Base-by-base conservation (phyloP, 2,888 invertebrate genomes). In the Mythimna ferrago region DNA sequence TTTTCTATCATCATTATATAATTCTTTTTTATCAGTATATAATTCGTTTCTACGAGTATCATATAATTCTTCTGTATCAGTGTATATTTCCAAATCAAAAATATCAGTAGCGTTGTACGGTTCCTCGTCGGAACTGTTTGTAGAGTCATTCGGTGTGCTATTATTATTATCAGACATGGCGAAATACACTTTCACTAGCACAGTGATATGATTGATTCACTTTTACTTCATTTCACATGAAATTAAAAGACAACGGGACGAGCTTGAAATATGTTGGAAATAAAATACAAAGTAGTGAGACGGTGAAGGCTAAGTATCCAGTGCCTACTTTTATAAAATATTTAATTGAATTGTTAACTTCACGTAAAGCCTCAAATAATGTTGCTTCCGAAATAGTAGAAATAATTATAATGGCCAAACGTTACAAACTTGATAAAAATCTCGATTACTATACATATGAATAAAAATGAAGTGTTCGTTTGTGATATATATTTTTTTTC, bases 91-190 rank as follows among this genome's bases (percentile, higher is more conserved):
- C 44, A 3, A 44, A 44, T 44, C 14, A 9, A 44, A 44, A 44
- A 2, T 5, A 3, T 14, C 56, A 14, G 26, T 26, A 26, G 6
- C 11, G 26, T 26, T 56, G 6, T 14, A 26, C 14, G 0, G 26
- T 14, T 21, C n/a, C 2, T 56, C 56, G 14, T 54, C 21, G 10
- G 5, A 4, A 21, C 54, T 54, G 11, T 21, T 14, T 14, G 11
- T 5, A 54, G 21, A 26, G 2, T 32, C 5, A n/a, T 16, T 5
- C n/a, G 2, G 2, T 11, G 11, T 6, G 5, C 14, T 41, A 6
- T 53, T 69, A n/a, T 21, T 7, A 41, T 71, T 32, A 16, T 21
- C 16, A 71, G 41, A 32, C 69, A 71, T 70, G 32, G 6, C 11
- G 41, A 7, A 21, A 35, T 14, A 19, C 32, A 32, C 69, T 44